These are phyloP conservation scores for Tragelaphus eurycerus DNA, from an alignment of 2,797 vertebrate genomes.

Conservation along the genomic window DNA sequence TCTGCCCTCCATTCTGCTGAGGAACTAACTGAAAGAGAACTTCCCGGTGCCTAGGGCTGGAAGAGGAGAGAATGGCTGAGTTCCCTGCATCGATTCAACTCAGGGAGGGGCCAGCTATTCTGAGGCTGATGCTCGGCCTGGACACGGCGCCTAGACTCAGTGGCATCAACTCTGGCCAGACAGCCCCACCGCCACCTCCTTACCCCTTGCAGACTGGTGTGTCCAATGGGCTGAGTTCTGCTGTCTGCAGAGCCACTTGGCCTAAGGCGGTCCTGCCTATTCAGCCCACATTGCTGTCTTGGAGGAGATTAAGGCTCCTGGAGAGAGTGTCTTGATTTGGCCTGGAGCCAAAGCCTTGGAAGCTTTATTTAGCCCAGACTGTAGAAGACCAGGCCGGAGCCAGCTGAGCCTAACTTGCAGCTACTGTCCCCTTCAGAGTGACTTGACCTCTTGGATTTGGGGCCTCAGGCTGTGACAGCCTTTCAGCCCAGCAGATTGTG, in stretches of 20 bases:
- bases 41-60: neutral
- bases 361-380: constrained; percentile 11
- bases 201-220: neutral
- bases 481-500: neutral
- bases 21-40: neutral
- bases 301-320: neutral
- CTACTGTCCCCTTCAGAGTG: neutral
- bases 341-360: constrained; percentile 25
- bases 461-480: neutral
- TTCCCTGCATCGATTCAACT: neutral
- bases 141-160: neutral
- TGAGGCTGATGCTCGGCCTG: neutral
- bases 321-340: constrained; percentile 46
- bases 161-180: neutral
- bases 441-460: neutral
- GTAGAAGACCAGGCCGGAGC: neutral
- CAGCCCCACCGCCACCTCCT: neutral
- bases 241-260: neutral
- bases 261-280: neutral
- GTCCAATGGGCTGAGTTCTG: neutral
- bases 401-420: neutral
- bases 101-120: neutral
- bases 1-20: neutral
- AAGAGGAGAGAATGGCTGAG: neutral
- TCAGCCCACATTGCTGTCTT: neutral